Evolutionary conservation across 2,113 vertebrate species (phyloP), one percentile per base, ranked within the genome.

Genomic region (Myrmecophaga tridactyla): DNA sequence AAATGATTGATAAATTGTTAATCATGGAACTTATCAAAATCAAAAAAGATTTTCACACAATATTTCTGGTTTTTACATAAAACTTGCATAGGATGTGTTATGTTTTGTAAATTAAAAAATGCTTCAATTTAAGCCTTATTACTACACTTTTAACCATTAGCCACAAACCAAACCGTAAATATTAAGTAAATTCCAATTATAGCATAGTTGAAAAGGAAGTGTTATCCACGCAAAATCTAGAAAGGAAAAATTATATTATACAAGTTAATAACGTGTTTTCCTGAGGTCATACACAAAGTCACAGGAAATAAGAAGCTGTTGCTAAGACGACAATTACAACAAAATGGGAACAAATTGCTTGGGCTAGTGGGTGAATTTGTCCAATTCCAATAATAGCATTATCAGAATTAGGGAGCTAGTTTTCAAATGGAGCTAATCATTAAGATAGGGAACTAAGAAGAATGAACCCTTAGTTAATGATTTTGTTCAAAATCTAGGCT

Each of bases 341-440:
- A 90, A 77, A 96, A 95, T 96, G 60, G 80, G 34, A 91, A 84
- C 53, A 96, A 89, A 94, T 94, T 67, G 75, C 62, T 70, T 43
- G 48, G 39, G n/a, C 85, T 67, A 69, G n/a, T 80, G 36, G 51
- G 51, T 84, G 27, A 93, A 88, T 94, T 94, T 86, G 82, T 94
- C 75, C 83, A 94, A 62, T 39, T 92, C 56, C 69, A 86, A 17
- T 91, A 86, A 96, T 41, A 39, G 39, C 56, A 56, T 39, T 89
- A 94, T 65, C 20, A 89, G 88, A 96, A 92, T 81, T 36, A 85
- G 43, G 89, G 39, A 36, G 46, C 78, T 80, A 15, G 65, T 86
- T 97, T 95, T 89, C 91, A 89, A 92, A 56, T 36, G 46, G 41
- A 93, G 69, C 25, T 89, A 77, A 95, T 89, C 58, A 80, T 96